These are phyloP conservation scores for Characodon lateralis DNA, from an alignment of 2,797 vertebrate genomes.

Conservation along the genomic window DNA sequence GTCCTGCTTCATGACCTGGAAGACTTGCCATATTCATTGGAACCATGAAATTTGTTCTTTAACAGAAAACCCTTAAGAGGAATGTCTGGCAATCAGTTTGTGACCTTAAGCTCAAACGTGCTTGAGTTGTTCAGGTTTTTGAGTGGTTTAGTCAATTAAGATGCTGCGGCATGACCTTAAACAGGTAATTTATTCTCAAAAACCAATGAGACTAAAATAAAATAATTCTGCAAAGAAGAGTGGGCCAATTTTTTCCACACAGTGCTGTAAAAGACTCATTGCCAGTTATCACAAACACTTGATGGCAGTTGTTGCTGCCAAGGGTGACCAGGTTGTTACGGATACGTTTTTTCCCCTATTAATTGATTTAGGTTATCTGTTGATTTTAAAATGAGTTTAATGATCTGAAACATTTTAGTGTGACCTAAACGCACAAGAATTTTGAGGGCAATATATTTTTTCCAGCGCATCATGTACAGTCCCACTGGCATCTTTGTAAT, in stretches of 20 bases:
- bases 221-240: background rate
- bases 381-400: background rate
- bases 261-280: too few species aligned
- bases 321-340: background rate
- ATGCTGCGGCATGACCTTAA: background rate
- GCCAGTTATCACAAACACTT: too few species aligned
- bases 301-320: too few species aligned
- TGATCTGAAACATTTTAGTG: background rate
- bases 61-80: too few species aligned
- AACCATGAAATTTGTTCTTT: too few species aligned
- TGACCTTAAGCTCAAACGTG: too few species aligned
- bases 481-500: slow-evolving; percentile 5
- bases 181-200: background rate
- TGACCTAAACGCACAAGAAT: background rate
- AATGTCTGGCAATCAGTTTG: too few species aligned
- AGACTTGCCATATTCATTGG: too few species aligned
- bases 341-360: background rate
- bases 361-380: background rate
- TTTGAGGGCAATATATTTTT: background rate
- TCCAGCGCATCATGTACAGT: background rate
- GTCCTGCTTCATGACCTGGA: too few species aligned
- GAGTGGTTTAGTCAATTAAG: too few species aligned
- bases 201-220: background rate
- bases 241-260: too few species aligned
- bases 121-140: too few species aligned